Evolutionary conservation across 2,888 invertebrate species (phyloP), one percentile per base, ranked within the genome.

Genomic region (Selenia dentaria): DNA sequence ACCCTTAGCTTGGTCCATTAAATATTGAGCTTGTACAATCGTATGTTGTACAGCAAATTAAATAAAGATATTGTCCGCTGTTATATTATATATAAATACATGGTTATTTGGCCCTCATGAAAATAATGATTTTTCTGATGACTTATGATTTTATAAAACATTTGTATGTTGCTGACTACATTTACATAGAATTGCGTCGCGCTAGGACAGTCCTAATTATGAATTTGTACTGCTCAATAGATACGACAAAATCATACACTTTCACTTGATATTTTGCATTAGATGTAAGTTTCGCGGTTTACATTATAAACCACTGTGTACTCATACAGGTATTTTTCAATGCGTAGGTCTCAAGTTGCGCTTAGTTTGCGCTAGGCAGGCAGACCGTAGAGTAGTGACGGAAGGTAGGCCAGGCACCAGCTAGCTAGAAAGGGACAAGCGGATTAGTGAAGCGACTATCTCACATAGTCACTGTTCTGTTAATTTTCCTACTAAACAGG

Each of bases 361-460:
- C 83, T 79, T 82, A 85, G 81, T 82, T 77, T 82, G 84, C 80
- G 83, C 87, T 88, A 88, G 88, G 89, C 89, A 90, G 89, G 88
- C 83, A 83, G 83, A 77, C 69, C 68, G 61, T 85, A 80, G 74
- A 74, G 70, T 83, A 83, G 73, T 66, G 74, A 78, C 66, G 74
- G 74, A 68, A 81, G 78, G 75, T 85, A 86, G 85, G 83, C 79
- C 75, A 70, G 70, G 72, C 71, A 71, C 63, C 81, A 75, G 64
- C 83, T 84, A 83, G 80, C 76, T 85, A 86, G 81, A 83, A 81
- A 85, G 83, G 79, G 74, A 75, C 85, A 77, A 83, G 82, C 69
- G 81, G 85, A 83, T 72, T 79, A 78, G 76, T 70, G 74, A 80
- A 77, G 80, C 78, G 67, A 77, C 79, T 74, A 59, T 71, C 64